Conservation (phyloP, 1,140 invertebrate genomes). For the Bombyx mandarina region DNA sequence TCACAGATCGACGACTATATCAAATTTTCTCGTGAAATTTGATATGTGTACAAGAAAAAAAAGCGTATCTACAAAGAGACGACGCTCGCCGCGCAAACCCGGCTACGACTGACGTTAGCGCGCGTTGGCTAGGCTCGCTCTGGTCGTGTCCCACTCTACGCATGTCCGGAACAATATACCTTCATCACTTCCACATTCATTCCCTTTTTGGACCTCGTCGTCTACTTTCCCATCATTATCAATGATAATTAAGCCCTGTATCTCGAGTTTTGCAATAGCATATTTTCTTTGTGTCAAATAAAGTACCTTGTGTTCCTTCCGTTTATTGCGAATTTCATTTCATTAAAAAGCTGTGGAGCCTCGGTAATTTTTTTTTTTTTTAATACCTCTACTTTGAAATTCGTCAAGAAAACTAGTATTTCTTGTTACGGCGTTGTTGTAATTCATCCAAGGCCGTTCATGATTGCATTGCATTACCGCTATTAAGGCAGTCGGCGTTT, state of each 20-base stretch:
- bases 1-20: constrained; percentile 62
- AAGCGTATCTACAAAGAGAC: constrained; percentile 14
- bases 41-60: constrained; percentile 53
- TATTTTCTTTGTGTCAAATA: too few relatives aligned
- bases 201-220: constrained; percentile 29
- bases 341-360: too few relatives aligned
- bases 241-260: constrained; percentile 8
- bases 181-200: constrained; percentile 40
- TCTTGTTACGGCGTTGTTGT: too few relatives aligned
- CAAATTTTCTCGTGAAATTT: constrained; percentile 68
- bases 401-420: too few relatives aligned
- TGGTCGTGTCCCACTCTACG: constrained; percentile 51
- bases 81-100: constrained; percentile 38
- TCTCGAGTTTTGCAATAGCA: constrained; percentile 5
- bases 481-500: constrained; percentile 10
- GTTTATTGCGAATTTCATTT: too few relatives aligned
- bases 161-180: constrained; percentile 56
- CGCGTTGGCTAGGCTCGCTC: constrained; percentile 32
- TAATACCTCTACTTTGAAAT: too few relatives aligned
- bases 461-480: constrained; percentile 35
- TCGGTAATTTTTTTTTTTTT: too few relatives aligned
- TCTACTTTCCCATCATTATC: neutral
- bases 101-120: constrained; percentile 45
- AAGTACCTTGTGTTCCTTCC: too few relatives aligned
- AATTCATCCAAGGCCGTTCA: constrained; percentile 31